Base-by-base conservation (phyloP, 1,140 invertebrate genomes). In the Philopotamus ludificatus region DNA sequence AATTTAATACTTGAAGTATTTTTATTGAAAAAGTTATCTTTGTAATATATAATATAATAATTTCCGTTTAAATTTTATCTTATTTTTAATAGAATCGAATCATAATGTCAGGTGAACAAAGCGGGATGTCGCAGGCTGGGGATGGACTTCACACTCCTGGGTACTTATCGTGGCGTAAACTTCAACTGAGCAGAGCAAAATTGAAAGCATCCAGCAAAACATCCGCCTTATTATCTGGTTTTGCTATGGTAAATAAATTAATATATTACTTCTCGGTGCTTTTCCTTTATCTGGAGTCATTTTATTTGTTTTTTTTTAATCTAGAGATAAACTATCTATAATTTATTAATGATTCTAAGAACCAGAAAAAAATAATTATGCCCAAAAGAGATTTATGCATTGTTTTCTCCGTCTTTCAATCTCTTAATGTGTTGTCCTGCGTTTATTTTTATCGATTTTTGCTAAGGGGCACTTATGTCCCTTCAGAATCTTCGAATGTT, bases 191-290 rank as follows among this genome's bases (percentile, higher is more conserved):
- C 72, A 82, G 92, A 70, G 95, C 96, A 1, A 98, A 99, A 77
- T 84, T 98, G 50, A 98, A 99, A 79, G 96, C 96, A 0, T 95
- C 93, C 16, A 96, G 93, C 75, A 92, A 97, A 77, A 99, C 96
- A 4, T 98, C 96, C 4, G 97, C 97, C 0, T 79, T 99, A 7
- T 83, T 99, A 1, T 94, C 95, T 15, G 96, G 96, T 63, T 98
- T 98, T 78, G 95, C 95, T 25, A 98, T 98, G 95, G 95, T 95
- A 79, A 82, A 77, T 20, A 58, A 9, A 20, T 76, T n/a, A n/a
- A n/a, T n/a, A n/a, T n/a, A n/a, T n/a, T n/a, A 68, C 20, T 50
- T 50, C 4, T 50, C 12, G 23, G 12, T 39, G 70, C 45, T 28
- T 65, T 66, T 60, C 42, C 26, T 42, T 54, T 4, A 3, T 41